Conservation (phyloP, 2,113 vertebrate genomes). For the Potamarius usumacintae region DNA sequence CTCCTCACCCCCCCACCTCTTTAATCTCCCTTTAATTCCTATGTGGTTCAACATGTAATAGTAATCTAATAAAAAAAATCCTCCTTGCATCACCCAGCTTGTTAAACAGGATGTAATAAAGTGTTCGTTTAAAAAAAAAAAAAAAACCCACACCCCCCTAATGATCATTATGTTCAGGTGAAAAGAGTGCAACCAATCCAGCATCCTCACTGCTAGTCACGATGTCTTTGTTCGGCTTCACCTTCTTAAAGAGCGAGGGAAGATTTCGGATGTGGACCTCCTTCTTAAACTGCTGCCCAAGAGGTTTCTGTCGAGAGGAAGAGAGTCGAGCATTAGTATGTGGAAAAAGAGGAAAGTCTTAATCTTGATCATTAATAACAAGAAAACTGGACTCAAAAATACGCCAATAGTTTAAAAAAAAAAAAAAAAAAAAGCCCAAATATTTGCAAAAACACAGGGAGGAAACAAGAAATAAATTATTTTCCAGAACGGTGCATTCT, state of each 20-base stretch:
- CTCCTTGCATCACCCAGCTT: neutral
- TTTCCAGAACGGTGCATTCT: neutral
- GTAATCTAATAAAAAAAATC: neutral
- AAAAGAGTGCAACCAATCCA: constrained; percentile 80
- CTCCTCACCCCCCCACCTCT: neutral
- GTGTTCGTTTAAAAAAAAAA: neutral
- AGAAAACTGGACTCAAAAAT: neutral
- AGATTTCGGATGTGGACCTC: constrained; percentile 98
- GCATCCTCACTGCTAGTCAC: constrained; percentile 71
- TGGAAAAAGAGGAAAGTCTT: neutral
- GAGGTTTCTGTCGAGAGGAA: constrained; percentile 81
- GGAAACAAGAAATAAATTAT: neutral
- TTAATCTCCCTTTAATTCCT: neutral
- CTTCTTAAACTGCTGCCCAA: constrained; percentile 96
- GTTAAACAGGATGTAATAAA: neutral
- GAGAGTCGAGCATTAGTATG: neutral
- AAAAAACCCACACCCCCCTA: neutral
- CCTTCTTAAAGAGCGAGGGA: constrained; percentile 92
- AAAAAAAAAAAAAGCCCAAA: too few relatives aligned
- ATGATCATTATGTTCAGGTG: constrained; percentile 49
- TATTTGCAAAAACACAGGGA: neutral
- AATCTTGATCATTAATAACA: neutral
- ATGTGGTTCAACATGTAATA: neutral
- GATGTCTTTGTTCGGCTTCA: constrained; percentile 80
- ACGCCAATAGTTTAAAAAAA: too few relatives aligned